Evolutionary conservation across 2,888 invertebrate genomes (phyloP), one percentile per base, ranked within the genome.

Genomic region (Polydesmus complanatus): DNA sequence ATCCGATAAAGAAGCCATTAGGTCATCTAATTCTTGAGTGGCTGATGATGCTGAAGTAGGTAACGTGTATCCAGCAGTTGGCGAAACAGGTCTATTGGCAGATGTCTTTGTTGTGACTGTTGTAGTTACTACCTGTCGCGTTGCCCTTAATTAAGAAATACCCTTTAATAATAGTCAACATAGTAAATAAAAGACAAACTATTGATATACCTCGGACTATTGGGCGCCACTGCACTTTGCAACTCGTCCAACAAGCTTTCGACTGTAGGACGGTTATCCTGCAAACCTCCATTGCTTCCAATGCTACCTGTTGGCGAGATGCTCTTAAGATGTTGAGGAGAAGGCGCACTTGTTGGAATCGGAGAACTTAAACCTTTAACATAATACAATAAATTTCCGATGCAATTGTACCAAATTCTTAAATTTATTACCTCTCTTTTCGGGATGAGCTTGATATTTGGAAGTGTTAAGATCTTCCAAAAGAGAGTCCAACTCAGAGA

Each of bases 1-100:
- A 73, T 93, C 93, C 0, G 93, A 93, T 14, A 96, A 78, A 3
- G 93, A 91, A 1, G 90, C 91, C 95, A 96, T 95, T 64, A 96
- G 80, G 71, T 95, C 94, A 71, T 96, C 95, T 63, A 96, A 79
- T 73, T 96, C 95, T 74, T 86, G 85, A 23, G 95, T 95, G 47
- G 95, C 95, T 63, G 88, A 86, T 58, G 93, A 93, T 23, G 92
- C 88, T 61, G 67, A 37, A 22, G 63, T 37, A 14, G 37, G 37
- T 14, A 37, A 37, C 14, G 37, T 37, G 37, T 37, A 37, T 37
- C 37, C 37, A 5, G 37, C 37, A 8, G 37, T 37, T 37, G 37
- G 37, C 37, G 37, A 37, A 37, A 37, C 14, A 8, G 37, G 37
- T 19, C 55, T 27, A 5, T 22, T 27, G 11, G 37, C 37, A 8